Conservation (phyloP, 2,888 invertebrate genomes). For the Ceriagrion tenellum region DNA sequence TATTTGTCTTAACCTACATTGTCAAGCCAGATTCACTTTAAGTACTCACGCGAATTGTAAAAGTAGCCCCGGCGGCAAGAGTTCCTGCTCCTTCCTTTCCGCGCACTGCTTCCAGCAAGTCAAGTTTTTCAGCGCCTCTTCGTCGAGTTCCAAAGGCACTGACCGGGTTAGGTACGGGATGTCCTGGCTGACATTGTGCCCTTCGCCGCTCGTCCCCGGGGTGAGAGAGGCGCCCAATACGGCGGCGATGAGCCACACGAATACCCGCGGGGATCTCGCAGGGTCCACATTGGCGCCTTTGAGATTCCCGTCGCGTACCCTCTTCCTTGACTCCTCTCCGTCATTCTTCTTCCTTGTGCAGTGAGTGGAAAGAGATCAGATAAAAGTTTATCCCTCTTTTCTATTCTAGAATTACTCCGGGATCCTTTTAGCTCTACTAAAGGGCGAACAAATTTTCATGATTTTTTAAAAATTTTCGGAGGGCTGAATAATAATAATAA, state of each 20-base stretch:
- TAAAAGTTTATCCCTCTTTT: no score
- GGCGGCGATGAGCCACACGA: background rate
- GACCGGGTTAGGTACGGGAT: background rate
- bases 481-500: no score
- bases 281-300: background rate
- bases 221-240: background rate
- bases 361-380: background rate
- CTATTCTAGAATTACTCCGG: no score
- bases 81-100: background rate
- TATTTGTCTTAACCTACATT: no score
- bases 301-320: background rate
- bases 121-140: background rate
- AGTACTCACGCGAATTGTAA: background rate
- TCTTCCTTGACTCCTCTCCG: background rate
- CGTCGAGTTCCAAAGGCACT: background rate
- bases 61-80: background rate
- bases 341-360: conserved; percentile 28
- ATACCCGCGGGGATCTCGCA: background rate
- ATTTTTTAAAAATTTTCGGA: background rate
- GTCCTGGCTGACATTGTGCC: background rate
- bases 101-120: background rate
- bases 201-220: background rate
- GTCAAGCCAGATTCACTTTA: no score
- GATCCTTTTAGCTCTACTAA: no score
- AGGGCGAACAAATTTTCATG: no score